Percentiles rank a stretch among this genome's conserved stretches.
Conservation (phyloP, 2,888 invertebrate species). For the Gymnosoma rotundatum region DNA sequence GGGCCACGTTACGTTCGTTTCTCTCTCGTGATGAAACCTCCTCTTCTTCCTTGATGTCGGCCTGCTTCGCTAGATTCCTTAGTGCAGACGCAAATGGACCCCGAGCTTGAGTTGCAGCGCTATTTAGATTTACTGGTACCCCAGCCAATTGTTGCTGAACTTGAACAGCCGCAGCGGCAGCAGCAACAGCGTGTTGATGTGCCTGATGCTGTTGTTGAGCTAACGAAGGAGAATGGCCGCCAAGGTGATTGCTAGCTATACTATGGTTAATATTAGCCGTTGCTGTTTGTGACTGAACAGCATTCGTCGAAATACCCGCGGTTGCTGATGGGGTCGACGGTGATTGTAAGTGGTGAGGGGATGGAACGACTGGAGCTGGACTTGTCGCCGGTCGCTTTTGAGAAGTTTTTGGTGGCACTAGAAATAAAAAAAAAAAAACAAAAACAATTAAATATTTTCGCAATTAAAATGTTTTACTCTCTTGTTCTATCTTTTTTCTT, state of each 20-base stretch:
- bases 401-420: conserved; percentile 82
- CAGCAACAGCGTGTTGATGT: conserved; percentile 79
- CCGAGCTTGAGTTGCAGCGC: conserved; percentile 84
- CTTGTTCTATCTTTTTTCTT: no score
- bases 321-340: conserved; percentile 73
- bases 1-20: conserved; percentile 63
- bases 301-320: conserved; percentile 64
- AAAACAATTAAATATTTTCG: background rate
- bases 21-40: conserved; percentile 77
- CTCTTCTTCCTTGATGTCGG: conserved; percentile 89
- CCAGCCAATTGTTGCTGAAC: conserved; percentile 77
- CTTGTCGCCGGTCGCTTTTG: conserved; percentile 82
- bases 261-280: conserved; percentile 76
- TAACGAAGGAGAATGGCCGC: conserved; percentile 78
- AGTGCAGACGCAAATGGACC: conserved; percentile 95
- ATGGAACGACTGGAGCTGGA: conserved; percentile 81
- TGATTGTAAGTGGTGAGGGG: conserved; percentile 81
- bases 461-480: no score
- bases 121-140: conserved; percentile 77
- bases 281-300: conserved; percentile 71
- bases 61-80: conserved; percentile 95
- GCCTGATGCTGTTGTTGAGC: conserved; percentile 76
- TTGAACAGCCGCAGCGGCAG: conserved; percentile 77
- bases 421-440: conserved; percentile 21
- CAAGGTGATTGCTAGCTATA: conserved; percentile 78